phyloP scores from a whole-genome alignment of 2,113 vertebrate genomes.

The Motacilla tschutschensis region DNA sequence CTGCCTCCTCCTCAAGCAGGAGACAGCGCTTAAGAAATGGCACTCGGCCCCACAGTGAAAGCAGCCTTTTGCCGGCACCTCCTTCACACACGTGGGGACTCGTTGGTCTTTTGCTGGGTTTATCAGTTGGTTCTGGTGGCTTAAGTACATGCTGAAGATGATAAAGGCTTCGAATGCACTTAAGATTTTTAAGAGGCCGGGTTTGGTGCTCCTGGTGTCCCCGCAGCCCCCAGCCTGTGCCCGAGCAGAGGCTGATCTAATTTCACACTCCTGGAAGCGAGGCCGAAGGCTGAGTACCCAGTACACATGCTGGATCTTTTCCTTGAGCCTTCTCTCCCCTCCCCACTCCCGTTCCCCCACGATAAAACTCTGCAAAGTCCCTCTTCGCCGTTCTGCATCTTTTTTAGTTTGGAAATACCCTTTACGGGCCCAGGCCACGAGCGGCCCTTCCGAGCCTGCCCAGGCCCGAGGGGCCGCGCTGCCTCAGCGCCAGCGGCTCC shows the following conservation, averaged over 20 bases:
- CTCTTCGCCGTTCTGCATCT: fast-evolving
- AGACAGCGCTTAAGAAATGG: fast-evolving
- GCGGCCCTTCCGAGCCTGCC: not conserved
- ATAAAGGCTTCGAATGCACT: not conserved
- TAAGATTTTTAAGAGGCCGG: not conserved
- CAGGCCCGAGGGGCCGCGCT: not conserved
- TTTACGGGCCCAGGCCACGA: not conserved
- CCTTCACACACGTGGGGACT: not conserved
- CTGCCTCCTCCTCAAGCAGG: not conserved
- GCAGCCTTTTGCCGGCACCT: not conserved
- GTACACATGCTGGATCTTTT: not conserved
- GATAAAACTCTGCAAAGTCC: not conserved
- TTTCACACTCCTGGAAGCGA: not conserved
- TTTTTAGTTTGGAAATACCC: not conserved
- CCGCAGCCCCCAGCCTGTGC: not conserved
- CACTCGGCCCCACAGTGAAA: fast-evolving
- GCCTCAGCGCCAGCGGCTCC: not conserved
- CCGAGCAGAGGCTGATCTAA: not conserved
- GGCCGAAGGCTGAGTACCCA: too few species aligned
- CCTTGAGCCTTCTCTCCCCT: not conserved
- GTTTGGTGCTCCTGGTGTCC: not conserved
- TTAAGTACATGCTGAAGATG: not conserved
- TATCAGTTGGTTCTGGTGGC: not conserved
- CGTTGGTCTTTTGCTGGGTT: not conserved
- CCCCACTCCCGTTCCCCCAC: not conserved